These are phyloP conservation scores for Oithona nana DNA, from an alignment of 2,888 invertebrate genomes.

Conservation along the genomic window DNA sequence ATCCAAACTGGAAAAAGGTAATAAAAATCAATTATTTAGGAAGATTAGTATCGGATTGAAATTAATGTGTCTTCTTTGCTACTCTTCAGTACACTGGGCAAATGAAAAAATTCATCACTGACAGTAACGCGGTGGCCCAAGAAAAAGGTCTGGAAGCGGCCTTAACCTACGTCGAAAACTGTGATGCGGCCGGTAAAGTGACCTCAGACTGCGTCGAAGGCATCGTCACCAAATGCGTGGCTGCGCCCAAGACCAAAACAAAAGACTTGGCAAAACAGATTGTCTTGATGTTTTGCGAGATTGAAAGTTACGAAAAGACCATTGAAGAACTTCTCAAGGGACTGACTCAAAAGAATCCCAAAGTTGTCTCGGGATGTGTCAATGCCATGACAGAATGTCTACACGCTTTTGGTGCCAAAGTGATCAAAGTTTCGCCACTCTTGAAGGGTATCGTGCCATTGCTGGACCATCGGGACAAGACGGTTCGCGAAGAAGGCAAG, in stretches of 20 bases:
- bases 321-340: constrained; percentile 81
- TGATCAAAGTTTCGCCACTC: constrained; percentile 65
- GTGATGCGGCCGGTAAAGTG: constrained; percentile 59
- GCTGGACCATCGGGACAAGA: constrained; percentile 75
- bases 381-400: constrained; percentile 8
- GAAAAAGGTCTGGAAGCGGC: constrained; percentile 87
- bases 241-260: constrained; percentile 72
- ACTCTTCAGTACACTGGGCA: constrained; percentile 34
- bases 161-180: constrained; percentile 73
- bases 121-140: constrained; percentile 84
- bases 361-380: constrained; percentile 36
- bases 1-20: constrained; percentile 53
- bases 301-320: constrained; percentile 77
- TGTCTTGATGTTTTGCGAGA: constrained; percentile 80
- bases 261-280: constrained; percentile 76
- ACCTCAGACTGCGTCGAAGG: constrained; percentile 48
- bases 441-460: constrained; percentile 67
- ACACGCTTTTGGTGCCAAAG: constrained; percentile 74
- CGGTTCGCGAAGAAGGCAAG: constrained; percentile 78
- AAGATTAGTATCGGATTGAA: too few relatives aligned
- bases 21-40: too few relatives aligned
- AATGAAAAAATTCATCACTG: constrained; percentile 80
- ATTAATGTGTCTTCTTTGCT: too few relatives aligned
- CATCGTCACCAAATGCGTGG: constrained; percentile 76
- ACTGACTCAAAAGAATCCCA: constrained; percentile 86